Base-by-base conservation (phyloP, 2,797 vertebrate species). In the Philypnodon macrostomus region DNA sequence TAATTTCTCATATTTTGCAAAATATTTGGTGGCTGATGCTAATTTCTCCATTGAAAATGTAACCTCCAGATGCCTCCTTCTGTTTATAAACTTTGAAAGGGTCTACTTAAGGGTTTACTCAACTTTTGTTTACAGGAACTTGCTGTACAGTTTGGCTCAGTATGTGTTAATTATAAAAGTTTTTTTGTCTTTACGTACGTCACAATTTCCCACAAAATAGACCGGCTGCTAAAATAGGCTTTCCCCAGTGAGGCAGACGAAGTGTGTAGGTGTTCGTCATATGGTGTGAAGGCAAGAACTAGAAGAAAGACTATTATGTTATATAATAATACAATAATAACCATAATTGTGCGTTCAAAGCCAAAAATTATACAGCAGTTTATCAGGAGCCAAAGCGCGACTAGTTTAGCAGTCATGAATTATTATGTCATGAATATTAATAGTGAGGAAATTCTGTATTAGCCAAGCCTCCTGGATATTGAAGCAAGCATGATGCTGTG, bases 161-260 rank as follows among this genome's bases (percentile, higher is more conserved):
- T n/a, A n/a, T 7, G 60, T 60, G 58, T 61, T 66, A 50, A 41
- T 58, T 38, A 47, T 37, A 66, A 59, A 14, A 70, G 50, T 37
- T 51, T 53, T 70, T 63, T 73, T 73, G 47, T 53, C 57, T 53
- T 53, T 54, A 48, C 47, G 58, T 61, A 83, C 81, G 78, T 88
- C 86, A 89, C 58, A 47, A 53, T 53, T 52, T 40, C 67, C n/a
- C n/a, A 55, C 65, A 30, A 53, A 32, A 47, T 29, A n/a, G 47
- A 11, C 51, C 47, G 44, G 55, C 42, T 42, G 52, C 37, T 65
- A 15, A 35, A 45, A 52, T 31, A 47, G 37, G 41, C 45, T 37
- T 31, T 29, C 61, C 58, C 51, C 35, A 53, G 17, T 45, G 18
- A 61, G 34, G 33, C 53, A 24, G 18, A 47, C 17, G 14, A 34